Evolutionary conservation across 1,140 invertebrate species (phyloP), one percentile per base, ranked within the genome.

Genomic region (Cydia pomonella): DNA sequence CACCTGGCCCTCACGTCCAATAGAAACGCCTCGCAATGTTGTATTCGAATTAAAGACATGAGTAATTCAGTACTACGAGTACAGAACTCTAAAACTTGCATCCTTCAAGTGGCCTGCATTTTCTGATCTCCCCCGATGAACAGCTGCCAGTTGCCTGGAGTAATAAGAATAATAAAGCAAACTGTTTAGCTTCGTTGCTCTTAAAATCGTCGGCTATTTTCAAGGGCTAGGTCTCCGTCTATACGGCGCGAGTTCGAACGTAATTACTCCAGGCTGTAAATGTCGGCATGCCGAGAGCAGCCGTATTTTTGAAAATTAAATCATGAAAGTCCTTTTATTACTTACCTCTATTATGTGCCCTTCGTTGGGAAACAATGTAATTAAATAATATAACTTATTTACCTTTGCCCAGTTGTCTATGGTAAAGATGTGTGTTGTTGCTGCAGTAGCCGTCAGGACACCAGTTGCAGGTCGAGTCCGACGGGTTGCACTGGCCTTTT

Each of bases 371-470:
- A 63, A 73, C 13, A 38, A 73, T 41, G 27, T 62, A 29, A 29
- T 3, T 47, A 0, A 3, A 18, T 18, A 12, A 23, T 23, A 23
- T 23, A 3, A 59, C 6, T 18, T 53, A 23, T 18, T 16, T 41
- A 92, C 90, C 89, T 86, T 87, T 90, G 12, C 79, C 78, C 21
- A 91, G 81, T 72, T 82, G 83, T 66, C 82, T 82, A 1, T 82
- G 83, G 73, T 90, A 86, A 10, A 86, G 72, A 66, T 90, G 82
- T 0, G 91, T 92, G 75, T 92, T 90, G 62, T 87, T 90, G 76
- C 88, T 91, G 27, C 76, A 74, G 80, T 92, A 90, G 0, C 89
- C 91, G 77, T 92, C 89, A 53, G 89, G 86, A 73, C 91, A 92
- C 86, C 87, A 88, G 82, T 91, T 90, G 82, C 91, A 92, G 1